Percentiles rank a stretch among this genome's conserved stretches.
phyloP scores from a whole-genome alignment of 2,797 vertebrate species.

The Oceanodroma leucorhoa region DNA sequence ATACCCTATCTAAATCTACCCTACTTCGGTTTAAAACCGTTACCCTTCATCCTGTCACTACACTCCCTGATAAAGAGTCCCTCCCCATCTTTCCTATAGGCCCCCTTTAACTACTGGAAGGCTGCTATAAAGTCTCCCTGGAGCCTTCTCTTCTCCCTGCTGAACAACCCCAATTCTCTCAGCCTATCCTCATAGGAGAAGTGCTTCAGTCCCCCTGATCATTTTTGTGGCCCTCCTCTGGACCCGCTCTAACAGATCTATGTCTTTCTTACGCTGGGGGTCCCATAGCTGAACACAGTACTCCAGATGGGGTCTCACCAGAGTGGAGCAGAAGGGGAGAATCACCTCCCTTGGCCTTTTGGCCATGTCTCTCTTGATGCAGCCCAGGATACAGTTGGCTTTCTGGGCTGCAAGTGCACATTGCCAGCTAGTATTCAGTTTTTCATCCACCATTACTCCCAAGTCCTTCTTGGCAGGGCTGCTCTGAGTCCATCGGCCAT shows the following conservation, averaged over 20 bases:
- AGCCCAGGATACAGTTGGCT: rapidly evolving
- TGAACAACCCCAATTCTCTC: background rate
- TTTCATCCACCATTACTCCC: background rate
- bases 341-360: background rate
- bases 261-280: background rate
- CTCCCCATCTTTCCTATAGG: background rate
- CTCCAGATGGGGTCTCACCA: background rate
- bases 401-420: background rate
- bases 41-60: background rate
- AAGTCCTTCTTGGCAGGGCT: background rate
- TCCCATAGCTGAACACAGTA: background rate
- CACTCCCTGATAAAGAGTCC: background rate
- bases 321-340: background rate
- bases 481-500: background rate
- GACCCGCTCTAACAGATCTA: rapidly evolving
- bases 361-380: background rate
- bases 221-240: background rate
- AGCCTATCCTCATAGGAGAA: background rate
- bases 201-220: too few relatives aligned
- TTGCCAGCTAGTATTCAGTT: too few relatives aligned
- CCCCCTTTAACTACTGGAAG: background rate
- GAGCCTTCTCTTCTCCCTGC: too few relatives aligned
- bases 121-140: background rate
- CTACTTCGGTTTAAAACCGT: background rate
- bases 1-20: background rate